phyloP scores from a whole-genome alignment of 2,888 invertebrate genomes.

The Eupithecia inturbata region DNA sequence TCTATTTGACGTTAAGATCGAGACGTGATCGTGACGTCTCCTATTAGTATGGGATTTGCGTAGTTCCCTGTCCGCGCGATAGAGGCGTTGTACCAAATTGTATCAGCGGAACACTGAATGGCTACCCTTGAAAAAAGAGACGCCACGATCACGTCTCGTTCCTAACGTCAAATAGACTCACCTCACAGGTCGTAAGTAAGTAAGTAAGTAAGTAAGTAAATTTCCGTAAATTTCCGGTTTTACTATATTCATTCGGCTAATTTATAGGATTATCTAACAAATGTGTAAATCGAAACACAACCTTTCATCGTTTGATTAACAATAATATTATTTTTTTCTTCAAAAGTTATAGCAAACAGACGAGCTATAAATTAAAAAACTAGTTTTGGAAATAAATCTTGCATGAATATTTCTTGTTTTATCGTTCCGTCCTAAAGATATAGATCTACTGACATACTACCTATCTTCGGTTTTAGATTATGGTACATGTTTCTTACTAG shows the following conservation, averaged over 20 bases:
- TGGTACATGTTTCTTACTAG: not conserved
- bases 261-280: constrained; percentile 9
- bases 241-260: not conserved
- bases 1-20: too few species aligned
- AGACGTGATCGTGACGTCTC: too few species aligned
- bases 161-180: too few species aligned
- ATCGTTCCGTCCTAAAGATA: not conserved
- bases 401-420: constrained; percentile 8
- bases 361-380: constrained; percentile 7
- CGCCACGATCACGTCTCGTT: too few species aligned
- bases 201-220: too few species aligned
- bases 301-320: constrained; percentile 16
- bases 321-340: constrained; percentile 1
- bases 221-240: too few species aligned
- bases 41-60: too few species aligned
- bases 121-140: too few species aligned
- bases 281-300: constrained; percentile 21
- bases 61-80: too few species aligned
- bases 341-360: constrained; percentile 1
- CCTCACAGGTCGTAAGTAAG: too few species aligned
- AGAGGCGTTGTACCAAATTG: too few species aligned
- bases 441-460: constrained; percentile 3
- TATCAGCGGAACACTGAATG: too few species aligned
- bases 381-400: constrained; percentile 10
- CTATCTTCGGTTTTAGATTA: not conserved